Evolutionary conservation across 2,113 vertebrate species (phyloP), one percentile per base, ranked within the genome.

Genomic region (Ifrita kowaldi): DNA sequence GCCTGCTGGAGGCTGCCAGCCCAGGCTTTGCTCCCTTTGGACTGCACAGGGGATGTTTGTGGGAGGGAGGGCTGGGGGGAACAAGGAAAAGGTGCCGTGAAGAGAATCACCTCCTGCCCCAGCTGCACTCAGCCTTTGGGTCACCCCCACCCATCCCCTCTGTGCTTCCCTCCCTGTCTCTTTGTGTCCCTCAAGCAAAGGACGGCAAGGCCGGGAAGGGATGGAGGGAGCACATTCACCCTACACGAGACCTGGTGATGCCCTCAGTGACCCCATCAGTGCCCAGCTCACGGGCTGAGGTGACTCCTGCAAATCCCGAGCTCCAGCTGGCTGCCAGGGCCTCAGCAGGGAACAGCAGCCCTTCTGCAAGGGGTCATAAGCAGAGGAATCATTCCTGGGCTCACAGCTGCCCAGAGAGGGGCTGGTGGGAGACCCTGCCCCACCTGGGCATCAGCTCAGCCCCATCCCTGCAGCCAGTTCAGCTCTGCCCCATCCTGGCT

Each of bases 181-280:
- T 69, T 12, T 37, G 73, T 4, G 27, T 18, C 13, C 32, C 44
- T 63, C 65, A 33, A 10, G 60, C 32, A 37, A 68, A 64, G 64
- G 64, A 57, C 0, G 19, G 55, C 39, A 30, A 42, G 10, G 4
- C 2, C 6, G 6, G 71, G n/a, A 16, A 62, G 63, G 24, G 86
- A 28, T 14, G 71, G 46, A 49, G 37, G 44, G 14, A 13, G 22
- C 9, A 4, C 1, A 1, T 10, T 22, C 3, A 47, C 50, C 49
- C 64, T 16, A 32, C 26, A 5, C 0, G 2, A 63, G n/a, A 30
- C 46, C 41, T 10, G 24, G 21, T 0, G 37, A 8, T 50, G 47
- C 74, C 6, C 0, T 15, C 52, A 15, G 64, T 28, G 84, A 46
- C 35, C 35, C 59, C 65, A 27, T 1, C 24, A 2, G n/a, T 14